Evolutionary conservation across 2,113 vertebrate species (phyloP), one percentile per base, ranked within the genome.

Genomic region (Festucalex cinctus): DNA sequence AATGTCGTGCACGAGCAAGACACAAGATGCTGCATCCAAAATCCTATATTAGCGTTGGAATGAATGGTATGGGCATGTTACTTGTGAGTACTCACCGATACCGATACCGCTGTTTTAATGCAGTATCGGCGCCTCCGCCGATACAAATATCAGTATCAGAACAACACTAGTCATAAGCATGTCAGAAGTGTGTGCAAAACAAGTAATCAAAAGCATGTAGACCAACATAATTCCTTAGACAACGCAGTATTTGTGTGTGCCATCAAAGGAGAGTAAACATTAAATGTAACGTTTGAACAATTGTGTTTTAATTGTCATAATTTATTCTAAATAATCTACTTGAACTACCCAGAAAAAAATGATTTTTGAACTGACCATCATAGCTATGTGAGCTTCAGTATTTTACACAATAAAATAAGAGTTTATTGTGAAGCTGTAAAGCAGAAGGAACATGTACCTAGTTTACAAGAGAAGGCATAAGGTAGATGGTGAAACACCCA

Each of bases 401-500:
- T 24, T 24, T 54, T 54, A 24, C 24, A 2, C 51, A 36, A 5
- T 43, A 37, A 51, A 51, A 66, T 13, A 14, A 17, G 65, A 32
- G 41, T 3, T 66, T 6, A 65, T 35, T 54, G 20, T 63, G 35
- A 56, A 35, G 19, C 20, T 63, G 22, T 51, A 9, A 41, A 26
- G 58, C 3, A 3, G 49, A 14, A 46, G 53, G 68, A 57, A 43
- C 36, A 65, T 0, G 0, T 69, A 57, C 62, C 71, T 63, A 41
- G 39, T n/a, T n/a, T 0, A 0, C 32, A 66, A 59, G 37, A 63
- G 59, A 63, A 67, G 35, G 37, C 28, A 32, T 35, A 64, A 67
- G 5, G 2, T 46, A 56, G 20, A 57, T 22, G 3, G 37, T 6
- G 65, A 70, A 70, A 80, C 77, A 68, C 66, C 66, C 49, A 63